phyloP scores from a whole-genome alignment of 1,140 invertebrate species.

The Ostrea denselamellosa region DNA sequence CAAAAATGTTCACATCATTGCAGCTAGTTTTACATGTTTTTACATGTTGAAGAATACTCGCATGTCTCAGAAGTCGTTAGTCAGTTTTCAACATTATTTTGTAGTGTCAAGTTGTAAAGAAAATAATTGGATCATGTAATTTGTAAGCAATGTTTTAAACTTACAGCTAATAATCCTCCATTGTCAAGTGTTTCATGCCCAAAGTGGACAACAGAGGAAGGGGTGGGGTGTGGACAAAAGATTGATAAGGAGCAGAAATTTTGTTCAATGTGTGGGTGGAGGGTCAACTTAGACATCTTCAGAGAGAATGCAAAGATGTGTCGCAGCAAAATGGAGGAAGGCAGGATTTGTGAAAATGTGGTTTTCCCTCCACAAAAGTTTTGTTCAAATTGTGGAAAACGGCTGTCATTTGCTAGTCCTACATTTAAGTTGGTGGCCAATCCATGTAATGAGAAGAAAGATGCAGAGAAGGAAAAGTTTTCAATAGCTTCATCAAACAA shows the following conservation, averaged over 20 bases:
- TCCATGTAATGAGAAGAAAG: not conserved
- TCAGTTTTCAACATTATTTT: not conserved
- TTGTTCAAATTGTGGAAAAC: constrained; percentile 22
- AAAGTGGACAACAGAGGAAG: not conserved
- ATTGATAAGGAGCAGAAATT: not conserved
- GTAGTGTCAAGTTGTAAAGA: not conserved
- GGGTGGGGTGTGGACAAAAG: constrained; percentile 1
- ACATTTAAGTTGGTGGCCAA: not conserved
- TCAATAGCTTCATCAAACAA: not conserved
- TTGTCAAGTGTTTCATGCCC: not conserved
- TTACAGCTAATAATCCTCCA: not conserved
- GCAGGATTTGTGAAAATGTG: not conserved
- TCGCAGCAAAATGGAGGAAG: not conserved
- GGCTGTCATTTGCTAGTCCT: not conserved
- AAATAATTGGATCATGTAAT: not conserved
- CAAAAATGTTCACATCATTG: too few species aligned
- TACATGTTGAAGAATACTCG: not conserved
- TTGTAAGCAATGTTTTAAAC: not conserved
- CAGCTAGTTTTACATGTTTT: not conserved
- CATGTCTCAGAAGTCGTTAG: not conserved
- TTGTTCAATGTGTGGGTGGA: constrained; percentile 23
- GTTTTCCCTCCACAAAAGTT: constrained; percentile 14
- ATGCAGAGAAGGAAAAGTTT: not conserved
- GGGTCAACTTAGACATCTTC: not conserved
- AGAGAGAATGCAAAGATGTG: not conserved